phyloP scores from a whole-genome alignment of 2,113 vertebrate genomes.

The Hippocampus zosterae region DNA sequence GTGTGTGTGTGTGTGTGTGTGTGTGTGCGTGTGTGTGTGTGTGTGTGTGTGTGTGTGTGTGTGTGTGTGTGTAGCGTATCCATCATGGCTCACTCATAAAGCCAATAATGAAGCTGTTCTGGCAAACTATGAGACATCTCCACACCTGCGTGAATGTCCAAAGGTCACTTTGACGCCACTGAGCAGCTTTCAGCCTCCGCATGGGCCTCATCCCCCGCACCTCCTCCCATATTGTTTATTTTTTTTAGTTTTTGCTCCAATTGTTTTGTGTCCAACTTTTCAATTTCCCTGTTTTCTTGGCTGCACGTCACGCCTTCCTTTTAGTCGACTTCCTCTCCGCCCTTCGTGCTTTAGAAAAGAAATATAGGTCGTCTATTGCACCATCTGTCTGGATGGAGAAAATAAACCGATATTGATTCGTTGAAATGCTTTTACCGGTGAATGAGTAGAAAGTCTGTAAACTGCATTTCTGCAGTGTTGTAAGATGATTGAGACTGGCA shows the following conservation, averaged over 20 bases:
- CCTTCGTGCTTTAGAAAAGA: conserved; percentile 21
- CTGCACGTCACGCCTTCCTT: conserved; percentile 18
- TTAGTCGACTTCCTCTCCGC: conserved; percentile 8
- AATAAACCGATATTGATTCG: conserved; percentile 30
- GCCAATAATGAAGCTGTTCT: conserved; percentile 27
- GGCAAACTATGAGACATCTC: conserved; percentile 44
- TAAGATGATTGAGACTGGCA: conserved; percentile 41
- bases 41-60: not conserved
- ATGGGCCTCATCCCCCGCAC: conserved; percentile 32
- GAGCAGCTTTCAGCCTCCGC: conserved; percentile 16
- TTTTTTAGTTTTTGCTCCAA: conserved; percentile 9
- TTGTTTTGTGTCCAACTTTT: conserved; percentile 43
- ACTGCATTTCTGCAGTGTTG: conserved; percentile 16
- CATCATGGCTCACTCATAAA: conserved; percentile 66
- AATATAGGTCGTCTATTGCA: conserved; percentile 28
- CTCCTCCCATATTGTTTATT: not conserved
- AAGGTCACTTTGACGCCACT: conserved; percentile 58
- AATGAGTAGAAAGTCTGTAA: conserved; percentile 35
- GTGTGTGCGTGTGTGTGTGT: not conserved
- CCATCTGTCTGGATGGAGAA: not conserved
- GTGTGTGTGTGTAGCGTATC: conserved; percentile 41
- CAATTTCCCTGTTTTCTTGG: conserved; percentile 29
- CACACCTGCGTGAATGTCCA: conserved; percentile 51
- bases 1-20: too few relatives aligned
- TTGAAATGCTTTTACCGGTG: conserved; percentile 52